Evolutionary conservation across 2,797 vertebrate genomes (phyloP).

Genomic region (Meda fulgida): DNA sequence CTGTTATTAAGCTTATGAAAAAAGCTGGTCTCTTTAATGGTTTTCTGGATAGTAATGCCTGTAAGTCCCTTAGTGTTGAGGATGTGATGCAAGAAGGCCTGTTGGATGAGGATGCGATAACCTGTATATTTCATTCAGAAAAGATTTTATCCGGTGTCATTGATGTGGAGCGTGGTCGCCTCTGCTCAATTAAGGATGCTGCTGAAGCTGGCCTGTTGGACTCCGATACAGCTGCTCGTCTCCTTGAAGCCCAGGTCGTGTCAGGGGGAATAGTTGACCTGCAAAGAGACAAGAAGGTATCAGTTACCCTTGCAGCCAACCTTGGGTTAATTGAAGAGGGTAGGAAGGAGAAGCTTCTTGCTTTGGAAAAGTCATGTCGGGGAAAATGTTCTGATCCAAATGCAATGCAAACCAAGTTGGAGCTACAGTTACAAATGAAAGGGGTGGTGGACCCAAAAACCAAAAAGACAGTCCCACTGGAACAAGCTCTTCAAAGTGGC

Average conservation of each 20-base stretch:
- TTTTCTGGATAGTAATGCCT: constrained; percentile 84
- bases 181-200: constrained; percentile 85
- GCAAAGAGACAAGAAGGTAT: constrained; percentile 87
- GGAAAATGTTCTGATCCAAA: constrained; percentile 80
- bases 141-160: constrained; percentile 88
- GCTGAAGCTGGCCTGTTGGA: constrained; percentile 85
- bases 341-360: constrained; percentile 79
- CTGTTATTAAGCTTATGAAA: constrained; percentile 89
- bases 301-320: constrained; percentile 90
- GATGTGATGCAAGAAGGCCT: constrained; percentile 88
- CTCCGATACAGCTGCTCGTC: constrained; percentile 79
- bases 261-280: constrained; percentile 92
- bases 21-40: constrained; percentile 87
- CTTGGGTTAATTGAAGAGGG: constrained; percentile 84
- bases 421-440: constrained; percentile 88
- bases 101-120: constrained; percentile 88
- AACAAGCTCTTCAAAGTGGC: constrained; percentile 81
- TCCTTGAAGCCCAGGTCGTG: constrained; percentile 91
- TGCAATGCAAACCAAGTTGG: constrained; percentile 78
- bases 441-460: constrained; percentile 87
- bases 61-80: constrained; percentile 82
- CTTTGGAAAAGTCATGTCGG: constrained; percentile 89
- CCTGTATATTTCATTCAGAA: constrained; percentile 86
- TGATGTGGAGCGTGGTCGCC: constrained; percentile 79
- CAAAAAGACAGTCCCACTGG: constrained; percentile 78